Percentiles rank a stretch among this genome's conserved stretches.
These are phyloP conservation scores for Poecile atricapillus DNA, from an alignment of 2,113 vertebrate species.

Conservation along the genomic window DNA sequence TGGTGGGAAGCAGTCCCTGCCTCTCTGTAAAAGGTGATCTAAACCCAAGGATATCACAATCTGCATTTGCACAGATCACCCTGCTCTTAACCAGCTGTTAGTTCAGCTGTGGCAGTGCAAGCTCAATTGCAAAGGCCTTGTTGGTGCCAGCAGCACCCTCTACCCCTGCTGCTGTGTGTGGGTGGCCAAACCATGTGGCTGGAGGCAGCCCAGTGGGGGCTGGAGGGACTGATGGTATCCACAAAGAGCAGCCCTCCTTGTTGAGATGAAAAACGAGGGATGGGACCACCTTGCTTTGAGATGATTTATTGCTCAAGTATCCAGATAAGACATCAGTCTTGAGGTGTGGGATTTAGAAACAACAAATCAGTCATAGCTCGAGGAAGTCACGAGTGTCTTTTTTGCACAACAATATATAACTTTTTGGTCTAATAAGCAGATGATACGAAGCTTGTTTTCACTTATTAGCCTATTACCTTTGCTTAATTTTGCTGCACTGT, in stretches of 20 bases:
- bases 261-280: too few species aligned
- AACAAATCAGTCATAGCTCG: too few species aligned
- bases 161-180: rapidly evolving
- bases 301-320: too few species aligned
- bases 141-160: rapidly evolving
- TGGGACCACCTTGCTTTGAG: too few species aligned
- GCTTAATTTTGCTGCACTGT: too few species aligned
- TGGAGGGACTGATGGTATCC: neutral
- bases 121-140: rapidly evolving
- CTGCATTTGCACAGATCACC: neutral
- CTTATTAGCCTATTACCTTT: too few species aligned
- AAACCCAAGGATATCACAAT: neutral
- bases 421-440: too few species aligned
- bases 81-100: neutral
- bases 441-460: too few species aligned
- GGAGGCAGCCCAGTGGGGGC: neutral
- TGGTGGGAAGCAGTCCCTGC: neutral
- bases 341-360: too few species aligned
- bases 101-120: neutral
- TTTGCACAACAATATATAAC: too few species aligned
- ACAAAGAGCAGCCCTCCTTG: neutral
- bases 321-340: too few species aligned
- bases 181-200: rapidly evolving
- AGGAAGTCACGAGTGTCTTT: too few species aligned
- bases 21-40: neutral